A percentile compares a stretch with the other conserved stretches of the same genome.
These are phyloP conservation scores for Colletes latitarsis DNA, from an alignment of 1,140 invertebrate species.

Conservation along the genomic window DNA sequence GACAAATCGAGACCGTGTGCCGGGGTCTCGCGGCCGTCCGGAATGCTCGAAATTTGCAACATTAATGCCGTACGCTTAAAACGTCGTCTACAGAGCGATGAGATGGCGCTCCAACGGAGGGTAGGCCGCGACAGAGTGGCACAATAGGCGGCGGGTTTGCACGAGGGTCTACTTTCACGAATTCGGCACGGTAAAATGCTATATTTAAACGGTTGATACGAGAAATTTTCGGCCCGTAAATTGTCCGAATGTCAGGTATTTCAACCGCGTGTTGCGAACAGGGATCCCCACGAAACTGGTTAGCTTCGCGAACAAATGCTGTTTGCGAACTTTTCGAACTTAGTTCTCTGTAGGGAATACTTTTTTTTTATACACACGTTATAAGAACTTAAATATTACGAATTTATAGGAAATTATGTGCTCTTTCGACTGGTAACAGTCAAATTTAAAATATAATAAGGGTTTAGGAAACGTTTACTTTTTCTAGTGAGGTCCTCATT, in stretches of 20 bases:
- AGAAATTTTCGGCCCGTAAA: not conserved
- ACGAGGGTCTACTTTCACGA: constrained; percentile 20
- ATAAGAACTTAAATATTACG: no score
- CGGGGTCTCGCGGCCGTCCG: not conserved
- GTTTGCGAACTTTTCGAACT: no score
- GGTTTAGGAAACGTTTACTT: no score
- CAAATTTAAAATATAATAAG: no score
- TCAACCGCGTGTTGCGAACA: not conserved
- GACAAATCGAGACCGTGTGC: constrained; percentile 39
- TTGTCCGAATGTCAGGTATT: not conserved
- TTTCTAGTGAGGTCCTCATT: no score
- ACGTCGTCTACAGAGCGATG: constrained; percentile 5
- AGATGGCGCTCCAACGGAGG: not conserved
- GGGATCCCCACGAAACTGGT: no score
- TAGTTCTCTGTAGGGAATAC: no score
- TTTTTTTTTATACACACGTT: no score
- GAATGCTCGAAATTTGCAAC: constrained; percentile 24
- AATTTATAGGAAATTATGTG: no score
- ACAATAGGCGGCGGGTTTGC: constrained; percentile 30
- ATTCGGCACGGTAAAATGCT: not conserved
- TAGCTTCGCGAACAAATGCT: no score
- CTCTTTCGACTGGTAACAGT: no score
- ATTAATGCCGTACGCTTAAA: constrained; percentile 33
- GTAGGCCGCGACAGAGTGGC: not conserved
- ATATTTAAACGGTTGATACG: not conserved